These are phyloP conservation scores for Idaea straminata DNA, from an alignment of 2,888 invertebrate species.

Conservation along the genomic window DNA sequence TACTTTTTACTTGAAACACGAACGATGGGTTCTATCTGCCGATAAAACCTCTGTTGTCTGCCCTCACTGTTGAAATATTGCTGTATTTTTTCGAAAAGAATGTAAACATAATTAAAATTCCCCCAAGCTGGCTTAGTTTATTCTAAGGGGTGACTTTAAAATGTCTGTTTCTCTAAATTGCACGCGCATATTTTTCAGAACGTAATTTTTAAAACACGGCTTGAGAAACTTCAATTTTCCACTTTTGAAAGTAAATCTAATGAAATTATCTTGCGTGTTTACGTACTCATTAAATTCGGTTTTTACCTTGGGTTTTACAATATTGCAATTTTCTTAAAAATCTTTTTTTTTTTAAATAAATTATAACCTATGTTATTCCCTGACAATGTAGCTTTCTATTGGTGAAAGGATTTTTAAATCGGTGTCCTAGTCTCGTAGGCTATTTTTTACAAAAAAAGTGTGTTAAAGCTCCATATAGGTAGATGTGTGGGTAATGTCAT, in stretches of 20 bases:
- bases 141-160: slow-evolving; percentile 21
- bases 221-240: slow-evolving; percentile 2
- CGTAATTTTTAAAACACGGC: slow-evolving; percentile 9
- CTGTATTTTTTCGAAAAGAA: slow-evolving; percentile 45
- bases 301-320: too few species aligned
- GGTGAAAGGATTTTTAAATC: too few species aligned
- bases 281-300: too few species aligned
- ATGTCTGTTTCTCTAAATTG: slow-evolving; percentile 14
- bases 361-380: too few species aligned
- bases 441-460: too few species aligned
- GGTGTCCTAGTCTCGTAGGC: too few species aligned
- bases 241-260: background rate
- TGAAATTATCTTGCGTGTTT: too few species aligned
- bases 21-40: background rate
- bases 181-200: slow-evolving; percentile 9
- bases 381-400: too few species aligned
- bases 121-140: slow-evolving; percentile 26
- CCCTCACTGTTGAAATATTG: background rate
- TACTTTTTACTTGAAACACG: background rate
- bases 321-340: too few species aligned
- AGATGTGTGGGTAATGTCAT: too few species aligned
- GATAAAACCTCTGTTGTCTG: background rate
- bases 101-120: slow-evolving; percentile 69
- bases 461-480: too few species aligned
- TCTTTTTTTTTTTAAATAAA: too few species aligned